Conservation (phyloP, 2,113 vertebrate species). For the Sinocyclocheilus grahami region DNA sequence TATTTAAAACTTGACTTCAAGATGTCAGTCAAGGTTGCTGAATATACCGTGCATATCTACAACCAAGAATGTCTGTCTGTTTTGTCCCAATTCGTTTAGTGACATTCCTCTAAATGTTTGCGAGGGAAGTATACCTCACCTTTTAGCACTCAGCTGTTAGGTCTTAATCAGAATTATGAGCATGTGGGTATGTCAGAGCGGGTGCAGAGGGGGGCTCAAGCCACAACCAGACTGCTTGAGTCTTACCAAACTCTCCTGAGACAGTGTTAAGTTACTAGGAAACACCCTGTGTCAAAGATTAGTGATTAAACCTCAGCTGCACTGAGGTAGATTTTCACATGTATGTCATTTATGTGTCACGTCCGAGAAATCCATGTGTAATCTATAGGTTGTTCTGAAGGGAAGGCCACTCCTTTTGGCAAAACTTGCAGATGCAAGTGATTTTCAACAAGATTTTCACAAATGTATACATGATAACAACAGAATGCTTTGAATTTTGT, state of each 20-base stretch:
- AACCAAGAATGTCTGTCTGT: background rate
- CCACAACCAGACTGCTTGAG: slow-evolving; percentile 24
- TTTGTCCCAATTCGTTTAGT: background rate
- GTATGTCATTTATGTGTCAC: slow-evolving; percentile 12
- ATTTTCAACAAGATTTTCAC: slow-evolving; percentile 23
- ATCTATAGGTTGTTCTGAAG: slow-evolving; percentile 28
- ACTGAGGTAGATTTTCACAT: background rate
- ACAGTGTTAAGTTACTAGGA: slow-evolving; percentile 43
- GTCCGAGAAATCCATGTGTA: slow-evolving; percentile 27
- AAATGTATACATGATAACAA: slow-evolving; percentile 11
- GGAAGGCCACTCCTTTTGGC: slow-evolving; percentile 30
- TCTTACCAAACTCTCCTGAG: slow-evolving; percentile 3
- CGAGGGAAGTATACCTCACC: slow-evolving; percentile 34
- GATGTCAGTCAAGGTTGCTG: background rate
- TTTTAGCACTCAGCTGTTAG: slow-evolving; percentile 46
- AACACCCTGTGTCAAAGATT: slow-evolving; percentile 27
- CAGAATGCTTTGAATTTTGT: background rate
- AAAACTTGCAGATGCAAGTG: slow-evolving; percentile 18
- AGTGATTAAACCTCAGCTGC: background rate
- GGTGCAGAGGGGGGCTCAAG: slow-evolving; percentile 15
- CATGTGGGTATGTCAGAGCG: slow-evolving; percentile 31
- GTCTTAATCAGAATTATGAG: slow-evolving; percentile 47
- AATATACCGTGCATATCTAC: background rate
- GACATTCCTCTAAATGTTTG: slow-evolving; percentile 28
- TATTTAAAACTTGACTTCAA: background rate